These are phyloP conservation scores for Tenthredo mesomela DNA, from an alignment of 2,888 invertebrate species.

Conservation along the genomic window DNA sequence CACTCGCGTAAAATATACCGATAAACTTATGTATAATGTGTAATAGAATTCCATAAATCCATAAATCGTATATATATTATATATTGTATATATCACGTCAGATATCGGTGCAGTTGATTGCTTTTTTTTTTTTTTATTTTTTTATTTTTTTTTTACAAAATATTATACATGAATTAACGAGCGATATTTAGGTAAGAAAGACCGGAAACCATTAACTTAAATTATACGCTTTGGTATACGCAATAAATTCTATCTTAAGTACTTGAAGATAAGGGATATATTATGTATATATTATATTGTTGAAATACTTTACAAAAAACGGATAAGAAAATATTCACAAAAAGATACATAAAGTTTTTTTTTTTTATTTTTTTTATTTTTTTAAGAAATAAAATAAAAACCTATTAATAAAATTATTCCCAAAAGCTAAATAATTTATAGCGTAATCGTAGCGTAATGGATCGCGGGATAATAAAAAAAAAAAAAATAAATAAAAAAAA, in stretches of 20 bases:
- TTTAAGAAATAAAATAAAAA: too few species aligned
- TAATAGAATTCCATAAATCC: too few species aligned
- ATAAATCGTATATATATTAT: background rate
- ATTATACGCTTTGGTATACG: background rate
- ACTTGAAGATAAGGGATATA: background rate
- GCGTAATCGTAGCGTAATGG: background rate
- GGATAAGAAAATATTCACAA: background rate
- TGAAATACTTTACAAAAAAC: background rate
- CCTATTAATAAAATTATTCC: too few species aligned
- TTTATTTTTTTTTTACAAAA: background rate
- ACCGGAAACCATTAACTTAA: slow-evolving; percentile 14
- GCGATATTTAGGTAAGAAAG: background rate
- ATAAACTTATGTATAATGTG: background rate
- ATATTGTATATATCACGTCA: background rate
- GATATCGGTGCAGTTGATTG: background rate
- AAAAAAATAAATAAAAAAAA: too few species aligned
- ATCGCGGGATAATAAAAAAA: background rate
- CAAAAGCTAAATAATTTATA: background rate
- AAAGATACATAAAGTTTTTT: background rate
- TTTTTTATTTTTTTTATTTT: too few species aligned
- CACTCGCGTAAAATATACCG: background rate
- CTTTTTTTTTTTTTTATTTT: background rate
- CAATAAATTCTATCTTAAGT: background rate
- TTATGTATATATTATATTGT: background rate
- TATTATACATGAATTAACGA: background rate